These are phyloP conservation scores for Oreotrochilus melanogaster DNA, from an alignment of 2,113 vertebrate species.

Conservation along the genomic window DNA sequence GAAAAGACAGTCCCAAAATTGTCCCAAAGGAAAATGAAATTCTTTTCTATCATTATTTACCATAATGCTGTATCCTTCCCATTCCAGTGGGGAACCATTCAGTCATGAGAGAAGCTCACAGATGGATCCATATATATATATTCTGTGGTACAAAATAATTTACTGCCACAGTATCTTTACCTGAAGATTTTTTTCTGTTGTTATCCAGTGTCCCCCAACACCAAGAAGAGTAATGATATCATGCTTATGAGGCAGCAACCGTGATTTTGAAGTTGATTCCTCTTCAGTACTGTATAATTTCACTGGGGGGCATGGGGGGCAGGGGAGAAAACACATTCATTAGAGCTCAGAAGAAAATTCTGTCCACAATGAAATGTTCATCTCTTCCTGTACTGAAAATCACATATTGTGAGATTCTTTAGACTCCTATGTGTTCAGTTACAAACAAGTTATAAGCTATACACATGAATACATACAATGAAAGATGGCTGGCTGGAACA, in stretches of 20 bases:
- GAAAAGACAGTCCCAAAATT: neutral
- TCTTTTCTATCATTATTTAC: neutral
- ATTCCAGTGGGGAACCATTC: neutral
- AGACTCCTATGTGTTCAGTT: neutral
- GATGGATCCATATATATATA: neutral
- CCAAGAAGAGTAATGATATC: conserved; percentile 91
- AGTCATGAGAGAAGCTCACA: neutral
- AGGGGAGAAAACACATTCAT: neutral
- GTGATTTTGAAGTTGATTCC: conserved; percentile 60
- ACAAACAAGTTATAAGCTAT: neutral
- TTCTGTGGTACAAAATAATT: neutral
- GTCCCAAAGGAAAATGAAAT: neutral
- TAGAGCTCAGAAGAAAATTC: neutral
- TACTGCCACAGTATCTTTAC: conserved; percentile 63
- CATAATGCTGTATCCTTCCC: neutral
- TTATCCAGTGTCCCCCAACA: conserved; percentile 92
- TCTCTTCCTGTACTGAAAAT: neutral
- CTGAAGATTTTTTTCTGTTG: conserved; percentile 89
- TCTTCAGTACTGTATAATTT: conserved; percentile 81
- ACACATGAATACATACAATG: neutral
- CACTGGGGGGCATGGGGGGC: conserved; percentile 72
- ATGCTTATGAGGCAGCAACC: conserved; percentile 89
- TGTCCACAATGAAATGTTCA: neutral
- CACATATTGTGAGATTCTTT: neutral
- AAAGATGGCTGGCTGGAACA: neutral